phyloP scores from a whole-genome alignment of 1,140 invertebrate species.

The Acyrthosiphon pisum region DNA sequence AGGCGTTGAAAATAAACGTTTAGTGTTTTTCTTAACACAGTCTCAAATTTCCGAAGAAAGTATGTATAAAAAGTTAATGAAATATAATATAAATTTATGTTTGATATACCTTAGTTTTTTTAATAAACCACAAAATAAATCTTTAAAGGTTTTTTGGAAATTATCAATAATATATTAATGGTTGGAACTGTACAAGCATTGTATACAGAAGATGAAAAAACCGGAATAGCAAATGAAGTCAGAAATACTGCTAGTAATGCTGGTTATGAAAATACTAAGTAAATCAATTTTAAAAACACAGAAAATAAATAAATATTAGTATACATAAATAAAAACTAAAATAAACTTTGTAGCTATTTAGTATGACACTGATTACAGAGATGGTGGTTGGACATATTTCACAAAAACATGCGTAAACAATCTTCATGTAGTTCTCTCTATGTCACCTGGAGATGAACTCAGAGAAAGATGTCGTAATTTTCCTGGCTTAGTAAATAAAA shows the following conservation, averaged over 20 bases:
- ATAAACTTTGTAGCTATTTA: not conserved
- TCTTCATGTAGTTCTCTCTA: constrained; percentile 87
- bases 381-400: constrained; percentile 86
- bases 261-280: constrained; percentile 76
- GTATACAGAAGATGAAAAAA: constrained; percentile 87
- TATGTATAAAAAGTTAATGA: constrained; percentile 39
- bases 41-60: constrained; percentile 71
- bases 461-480: constrained; percentile 85
- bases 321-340: not conserved
- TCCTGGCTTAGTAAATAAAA: constrained; percentile 90
- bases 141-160: constrained; percentile 77
- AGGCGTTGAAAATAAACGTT: constrained; percentile 79
- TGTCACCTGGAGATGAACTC: constrained; percentile 84
- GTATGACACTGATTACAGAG: constrained; percentile 65
- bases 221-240: constrained; percentile 73
- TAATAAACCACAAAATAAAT: not conserved
- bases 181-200: constrained; percentile 84
- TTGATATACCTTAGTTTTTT: not conserved
- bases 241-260: constrained; percentile 71
- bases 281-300: constrained; percentile 60
- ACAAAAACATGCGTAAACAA: constrained; percentile 78
- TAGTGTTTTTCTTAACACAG: constrained; percentile 84
- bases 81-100: not conserved
- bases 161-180: constrained; percentile 89
- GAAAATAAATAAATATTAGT: not conserved